Percentiles rank a stretch among this genome's conserved stretches.
These are phyloP conservation scores for Clunio marinus DNA, from an alignment of 2,888 invertebrate species.

Conservation along the genomic window DNA sequence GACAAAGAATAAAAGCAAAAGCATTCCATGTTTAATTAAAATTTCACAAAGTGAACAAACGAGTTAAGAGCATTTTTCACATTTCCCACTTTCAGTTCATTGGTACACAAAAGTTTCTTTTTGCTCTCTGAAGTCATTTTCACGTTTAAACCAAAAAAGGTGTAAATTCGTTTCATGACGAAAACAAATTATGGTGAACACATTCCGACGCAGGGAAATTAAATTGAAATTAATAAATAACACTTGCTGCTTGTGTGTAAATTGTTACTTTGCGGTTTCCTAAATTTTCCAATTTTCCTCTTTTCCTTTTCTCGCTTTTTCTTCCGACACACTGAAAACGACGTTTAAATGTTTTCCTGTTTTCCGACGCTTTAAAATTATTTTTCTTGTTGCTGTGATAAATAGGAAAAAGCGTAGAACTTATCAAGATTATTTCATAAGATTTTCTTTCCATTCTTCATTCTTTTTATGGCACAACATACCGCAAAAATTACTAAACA, in stretches of 20 bases:
- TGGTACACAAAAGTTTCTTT: not conserved
- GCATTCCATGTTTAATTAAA: not conserved
- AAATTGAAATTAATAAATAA: slow-evolving; percentile 39
- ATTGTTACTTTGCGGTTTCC: slow-evolving; percentile 28
- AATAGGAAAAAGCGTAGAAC: not conserved
- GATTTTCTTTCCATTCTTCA: not conserved
- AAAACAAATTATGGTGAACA: slow-evolving; percentile 35
- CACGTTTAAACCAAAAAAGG: not conserved
- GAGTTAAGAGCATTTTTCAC: not conserved
- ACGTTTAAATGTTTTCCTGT: slow-evolving; percentile 12
- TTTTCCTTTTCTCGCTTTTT: not conserved
- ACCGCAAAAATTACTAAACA: slow-evolving; percentile 3
- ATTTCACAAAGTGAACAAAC: not conserved
- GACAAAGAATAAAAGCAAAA: not conserved
- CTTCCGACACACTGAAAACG: not conserved
- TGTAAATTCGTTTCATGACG: slow-evolving; percentile 32
- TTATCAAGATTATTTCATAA: slow-evolving; percentile 17
- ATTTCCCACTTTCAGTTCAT: not conserved
- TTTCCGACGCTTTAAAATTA: not conserved
- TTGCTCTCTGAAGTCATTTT: not conserved
- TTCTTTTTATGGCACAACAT: not conserved
- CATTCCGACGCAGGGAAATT: slow-evolving; percentile 21
- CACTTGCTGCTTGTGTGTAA: slow-evolving; percentile 26
- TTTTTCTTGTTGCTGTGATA: not conserved
- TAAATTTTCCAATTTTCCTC: slow-evolving; percentile 27